Base-by-base conservation (phyloP, 2,797 vertebrate genomes). In the Zenarchopterus dispar region DNA sequence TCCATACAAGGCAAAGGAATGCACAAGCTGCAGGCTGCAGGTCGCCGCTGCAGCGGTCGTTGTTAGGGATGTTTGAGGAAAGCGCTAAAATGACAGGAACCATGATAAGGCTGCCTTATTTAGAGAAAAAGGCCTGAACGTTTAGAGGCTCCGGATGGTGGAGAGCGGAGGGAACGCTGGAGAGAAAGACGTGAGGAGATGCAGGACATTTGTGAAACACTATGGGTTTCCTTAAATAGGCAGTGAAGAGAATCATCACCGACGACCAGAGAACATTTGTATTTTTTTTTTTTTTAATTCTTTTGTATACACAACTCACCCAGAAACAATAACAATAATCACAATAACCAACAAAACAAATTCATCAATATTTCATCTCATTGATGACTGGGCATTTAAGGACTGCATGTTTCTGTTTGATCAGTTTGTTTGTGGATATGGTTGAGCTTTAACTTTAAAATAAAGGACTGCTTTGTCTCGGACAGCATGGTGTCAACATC, bases 1-100 rank as follows among this genome's bases (percentile, higher is more conserved):
- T 89, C 94, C 94, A 94, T 94, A 94, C 92, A 94, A 93, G 94
- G 94, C 80, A 86, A 93, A 94, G 92, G 93, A 95, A 95, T 95
- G 94, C 89, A 77, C 75, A 61, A 50, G 75, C 82, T 78, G 64
- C 65, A 54, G 84, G 63, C 44, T 82, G 88, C 78, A 47, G 69
- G 78, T 85, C 77, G 69, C 75, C 75, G 82, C 81, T 74, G 33
- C 68, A 47, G 22, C 75, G 75, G 83, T 79, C 74, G 39, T 65
- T 45, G 84, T 46, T 73, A 47, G 71, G 89, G 90, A 92, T 91
- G 90, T 93, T 90, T 84, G 91, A 86, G 88, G 81, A 75, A 86
- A 80, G 82, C 84, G 84, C 76, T 65, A 81, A 92, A 93, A 90
- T 91, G 92, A 93, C 93, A 94, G 91, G 92, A 93, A 93, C 91